Evolutionary conservation across 2,797 vertebrate species (phyloP), one percentile per base, ranked within the genome.

Genomic region (Urocyon cinereoargenteus): DNA sequence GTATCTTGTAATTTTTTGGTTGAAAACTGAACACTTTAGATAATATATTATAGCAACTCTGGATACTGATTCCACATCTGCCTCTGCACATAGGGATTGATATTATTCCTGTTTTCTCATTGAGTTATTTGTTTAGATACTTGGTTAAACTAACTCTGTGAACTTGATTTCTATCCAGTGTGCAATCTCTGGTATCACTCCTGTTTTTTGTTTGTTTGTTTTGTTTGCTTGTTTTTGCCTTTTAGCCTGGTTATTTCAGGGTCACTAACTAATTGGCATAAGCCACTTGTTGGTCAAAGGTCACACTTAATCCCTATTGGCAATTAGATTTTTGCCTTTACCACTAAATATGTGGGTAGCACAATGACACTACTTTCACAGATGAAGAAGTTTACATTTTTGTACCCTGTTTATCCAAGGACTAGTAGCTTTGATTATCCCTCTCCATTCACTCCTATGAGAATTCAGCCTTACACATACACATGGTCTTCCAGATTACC

Each of bases 91-190:
- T 49, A 73, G 24, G 4, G 31, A 15, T 14, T 84, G 49, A 22
- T 84, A 78, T 70, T 28, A 12, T 70, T 78, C 16, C 28, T 78
- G 6, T 68, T 72, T 96, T 94, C 45, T 92, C 34, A 83, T 55
- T 81, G 57, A 57, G 57, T 72, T 73, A 64, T 86, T 91, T 70
- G 53, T 70, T 66, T 85, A 79, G n/a, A 66, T 40, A 92, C 19
- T 92, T 85, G 73, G 55, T 64, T 95, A 21, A 96, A 94, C 62
- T 79, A 75, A 94, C 18, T 94, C 61, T 70, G 10, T 72, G 62
- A 85, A 83, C 3, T 88, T 15, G 64, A 8, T 85, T 83, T 79
- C 24, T 45, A 14, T 51, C 64, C 28, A 70, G 40, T 91, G 83
- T 53, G 3, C 0, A 73, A 11, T 51, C 24, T 68, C 64, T 89